A percentile compares a stretch with the other conserved stretches of the same genome.
phyloP scores from a whole-genome alignment of 2,113 vertebrate species.

The Rhinolophus sinicus region DNA sequence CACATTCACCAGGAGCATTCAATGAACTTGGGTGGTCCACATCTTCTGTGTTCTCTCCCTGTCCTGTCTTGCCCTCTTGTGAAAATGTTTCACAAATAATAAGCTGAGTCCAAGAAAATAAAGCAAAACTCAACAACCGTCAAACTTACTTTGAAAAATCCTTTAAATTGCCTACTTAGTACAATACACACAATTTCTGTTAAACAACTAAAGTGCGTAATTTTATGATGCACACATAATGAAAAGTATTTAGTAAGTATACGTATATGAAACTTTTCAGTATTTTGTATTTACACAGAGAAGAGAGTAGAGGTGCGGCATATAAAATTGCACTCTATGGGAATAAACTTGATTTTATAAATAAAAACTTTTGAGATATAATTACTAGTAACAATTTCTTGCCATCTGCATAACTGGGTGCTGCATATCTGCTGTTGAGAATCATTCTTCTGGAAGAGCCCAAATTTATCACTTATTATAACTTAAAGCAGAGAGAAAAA shows the following conservation, averaged over 20 bases:
- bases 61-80: neutral
- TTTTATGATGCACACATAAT: neutral
- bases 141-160: neutral
- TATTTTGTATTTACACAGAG: neutral
- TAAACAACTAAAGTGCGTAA: neutral
- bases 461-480: neutral
- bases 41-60: neutral
- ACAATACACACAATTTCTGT: neutral
- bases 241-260: neutral
- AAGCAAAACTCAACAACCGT: neutral
- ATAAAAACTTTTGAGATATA: neutral
- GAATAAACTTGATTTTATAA: neutral
- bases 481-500: neutral
- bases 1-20: neutral
- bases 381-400: constrained; percentile 12
- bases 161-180: neutral
- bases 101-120: neutral
- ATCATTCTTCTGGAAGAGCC: neutral
- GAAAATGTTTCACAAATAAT: constrained; percentile 35
- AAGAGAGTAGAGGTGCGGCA: neutral
- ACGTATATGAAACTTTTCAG: neutral
- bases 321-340: neutral
- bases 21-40: neutral
- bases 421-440: neutral
- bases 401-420: neutral